These are phyloP conservation scores for Ecliptopera silaceata DNA, from an alignment of 2,888 invertebrate species.

Conservation along the genomic window DNA sequence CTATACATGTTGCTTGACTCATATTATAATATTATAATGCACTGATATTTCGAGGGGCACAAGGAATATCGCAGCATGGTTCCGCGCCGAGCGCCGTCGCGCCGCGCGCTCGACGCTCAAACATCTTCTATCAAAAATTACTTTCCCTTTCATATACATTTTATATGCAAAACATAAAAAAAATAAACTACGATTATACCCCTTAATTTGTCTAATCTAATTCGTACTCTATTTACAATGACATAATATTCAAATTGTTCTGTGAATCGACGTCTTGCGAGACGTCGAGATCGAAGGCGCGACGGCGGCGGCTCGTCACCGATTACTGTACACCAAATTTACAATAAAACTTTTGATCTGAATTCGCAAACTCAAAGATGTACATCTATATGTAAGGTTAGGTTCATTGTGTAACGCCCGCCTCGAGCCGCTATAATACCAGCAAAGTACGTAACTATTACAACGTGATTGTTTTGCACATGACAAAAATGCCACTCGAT, in stretches of 20 bases:
- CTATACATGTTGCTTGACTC: constrained; percentile 67
- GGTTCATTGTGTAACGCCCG: constrained; percentile 73
- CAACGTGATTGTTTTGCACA: constrained; percentile 69
- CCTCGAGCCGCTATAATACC: constrained; percentile 78
- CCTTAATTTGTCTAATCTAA: constrained; percentile 75
- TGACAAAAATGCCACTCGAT: constrained; percentile 68
- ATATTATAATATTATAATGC: constrained; percentile 66
- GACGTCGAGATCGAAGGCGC: constrained; percentile 53
- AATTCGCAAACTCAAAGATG: constrained; percentile 78
- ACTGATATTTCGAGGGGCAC: constrained; percentile 80
- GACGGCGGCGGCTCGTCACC: constrained; percentile 53
- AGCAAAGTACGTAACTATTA: constrained; percentile 76
- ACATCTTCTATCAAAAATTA: constrained; percentile 40
- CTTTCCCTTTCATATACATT: constrained; percentile 56
- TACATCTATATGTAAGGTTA: constrained; percentile 75
- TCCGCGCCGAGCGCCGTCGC: constrained; percentile 52
- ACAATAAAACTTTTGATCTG: constrained; percentile 79
- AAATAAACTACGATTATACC: constrained; percentile 75
- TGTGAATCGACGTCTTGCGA: constrained; percentile 67
- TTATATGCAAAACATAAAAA: constrained; percentile 62
- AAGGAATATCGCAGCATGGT: constrained; percentile 80
- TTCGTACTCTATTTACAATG: constrained; percentile 79
- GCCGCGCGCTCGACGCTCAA: constrained; percentile 53
- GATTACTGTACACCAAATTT: constrained; percentile 76
- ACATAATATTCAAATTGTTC: constrained; percentile 76